Percentiles rank a stretch among this genome's conserved stretches.
phyloP scores from a whole-genome alignment of 2,888 invertebrate species.

The Didymodactylos carnosus region DNA sequence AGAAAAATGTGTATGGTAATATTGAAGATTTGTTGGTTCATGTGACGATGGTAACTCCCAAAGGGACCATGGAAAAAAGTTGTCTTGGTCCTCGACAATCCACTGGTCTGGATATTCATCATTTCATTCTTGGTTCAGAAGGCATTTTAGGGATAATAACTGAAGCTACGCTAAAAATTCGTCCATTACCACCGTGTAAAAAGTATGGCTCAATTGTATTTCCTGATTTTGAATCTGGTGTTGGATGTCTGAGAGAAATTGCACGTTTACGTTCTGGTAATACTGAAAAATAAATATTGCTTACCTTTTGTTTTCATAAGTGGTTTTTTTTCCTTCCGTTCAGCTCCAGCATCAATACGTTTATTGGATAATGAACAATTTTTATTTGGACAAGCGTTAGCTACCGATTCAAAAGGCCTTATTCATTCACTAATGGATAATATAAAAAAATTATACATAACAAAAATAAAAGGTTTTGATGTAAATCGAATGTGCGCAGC shows the following conservation, averaged over 20 bases:
- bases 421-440: conserved; percentile 50
- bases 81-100: conserved; percentile 61
- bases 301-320: no score
- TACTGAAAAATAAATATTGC: no score
- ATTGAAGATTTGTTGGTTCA: conserved; percentile 83
- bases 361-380: conserved; percentile 97
- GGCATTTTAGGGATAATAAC: conserved; percentile 86
- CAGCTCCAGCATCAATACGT: conserved; percentile 84
- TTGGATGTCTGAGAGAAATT: conserved; percentile 65
- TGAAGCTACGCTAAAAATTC: conserved; percentile 66
- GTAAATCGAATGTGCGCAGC: conserved; percentile 62
- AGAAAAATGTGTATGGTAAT: conserved; percentile 91
- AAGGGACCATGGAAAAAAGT: conserved; percentile 63
- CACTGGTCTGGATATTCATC: conserved; percentile 85
- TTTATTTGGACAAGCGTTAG: conserved; percentile 49
- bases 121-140: conserved; percentile 71
- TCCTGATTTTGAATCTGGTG: conserved; percentile 69
- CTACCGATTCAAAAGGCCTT: conserved; percentile 40
- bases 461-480: conserved; percentile 65
- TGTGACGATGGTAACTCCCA: conserved; percentile 62
- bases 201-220: conserved; percentile 85
- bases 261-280: conserved; percentile 51
- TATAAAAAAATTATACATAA: conserved; percentile 65
- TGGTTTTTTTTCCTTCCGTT: no score
- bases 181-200: conserved; percentile 61